Base-by-base conservation (phyloP, 2,797 vertebrate species). In the Chromis chromis region DNA sequence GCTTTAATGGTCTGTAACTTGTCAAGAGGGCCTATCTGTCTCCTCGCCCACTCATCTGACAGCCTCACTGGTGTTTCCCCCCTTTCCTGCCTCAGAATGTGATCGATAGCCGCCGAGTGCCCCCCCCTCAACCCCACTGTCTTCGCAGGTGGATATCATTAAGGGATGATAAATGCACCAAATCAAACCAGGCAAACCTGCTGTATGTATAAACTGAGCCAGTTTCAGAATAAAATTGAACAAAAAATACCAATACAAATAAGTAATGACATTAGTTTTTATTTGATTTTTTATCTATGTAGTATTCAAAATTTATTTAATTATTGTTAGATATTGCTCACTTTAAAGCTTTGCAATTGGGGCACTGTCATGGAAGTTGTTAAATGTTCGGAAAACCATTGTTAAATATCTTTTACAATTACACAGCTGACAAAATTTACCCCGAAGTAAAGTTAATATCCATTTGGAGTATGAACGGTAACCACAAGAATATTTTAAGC, bases 111-210 rank as follows among this genome's bases (percentile, higher is more conserved):
- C 72, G 70, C 70, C 19, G 54, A 83, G 54, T 2, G 2, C 25
- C 25, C 25, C 25, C 17, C 24, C 57, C 57, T 62, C 63, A 78
- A 65, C 63, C 76, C 19, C 70, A 78, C 74, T 82, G 84, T 81
- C 85, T 89, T 86, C 62, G 49, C 93, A 93, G 93, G 90, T 93
- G 92, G 92, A 92, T 87, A 84, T 90, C 80, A 91, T 94, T 93
- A 93, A 69, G 42, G 64, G 55, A 83, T 87, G 83, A 87, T 83
- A 84, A 86, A 91, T 77, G 56, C 27, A 63, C 79, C 57, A 72
- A 55, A 72, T 78, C 79, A 74, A 78, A 65, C 49, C 62, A 56
- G 62, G 31, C 70, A 69, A 80, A 81, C 42, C 31, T 70, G 54
- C 31, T 79, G 69, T 78, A 46, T 72, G 21, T 72, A 65, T 78